Evolutionary conservation across 2,113 vertebrate species (phyloP).

Genomic region (Odontophorus gujanensis): DNA sequence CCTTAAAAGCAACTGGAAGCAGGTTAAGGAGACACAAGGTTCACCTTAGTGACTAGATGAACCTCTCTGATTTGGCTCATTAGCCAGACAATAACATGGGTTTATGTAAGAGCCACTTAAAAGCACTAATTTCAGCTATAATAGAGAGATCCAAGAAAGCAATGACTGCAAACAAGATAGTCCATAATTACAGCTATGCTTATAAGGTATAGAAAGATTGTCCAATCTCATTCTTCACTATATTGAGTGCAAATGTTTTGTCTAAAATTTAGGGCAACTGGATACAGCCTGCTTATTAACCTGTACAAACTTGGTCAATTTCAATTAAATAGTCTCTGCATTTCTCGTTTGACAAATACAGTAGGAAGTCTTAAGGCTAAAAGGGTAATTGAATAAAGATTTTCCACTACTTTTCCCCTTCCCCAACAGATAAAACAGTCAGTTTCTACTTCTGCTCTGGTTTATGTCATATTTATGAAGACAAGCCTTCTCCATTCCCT

Average conservation of each 20-base stretch:
- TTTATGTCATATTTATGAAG: not conserved
- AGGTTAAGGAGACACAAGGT: not conserved
- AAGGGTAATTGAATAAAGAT: not conserved
- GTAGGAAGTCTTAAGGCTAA: not conserved
- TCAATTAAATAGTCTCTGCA: not conserved
- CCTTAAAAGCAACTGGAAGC: not conserved
- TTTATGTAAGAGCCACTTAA: not conserved
- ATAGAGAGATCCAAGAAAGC: not conserved
- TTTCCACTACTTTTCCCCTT: not conserved
- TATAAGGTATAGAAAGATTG: not conserved
- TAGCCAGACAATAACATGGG: not conserved
- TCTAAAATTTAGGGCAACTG: not conserved
- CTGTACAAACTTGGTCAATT: not conserved
- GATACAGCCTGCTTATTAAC: not conserved
- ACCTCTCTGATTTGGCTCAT: not conserved
- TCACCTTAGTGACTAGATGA: not conserved
- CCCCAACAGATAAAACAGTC: not conserved
- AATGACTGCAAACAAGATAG: not conserved
- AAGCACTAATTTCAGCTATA: not conserved
- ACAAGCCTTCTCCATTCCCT: not conserved
- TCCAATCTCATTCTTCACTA: not conserved
- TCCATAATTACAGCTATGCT: not conserved
- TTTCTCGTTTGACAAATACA: not conserved
- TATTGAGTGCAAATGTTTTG: not conserved
- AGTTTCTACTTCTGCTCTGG: not conserved